A percentile compares a stretch with the other conserved stretches of the same genome.
phyloP scores from a whole-genome alignment of 2,797 vertebrate genomes.

The Cyclura pinguis region DNA sequence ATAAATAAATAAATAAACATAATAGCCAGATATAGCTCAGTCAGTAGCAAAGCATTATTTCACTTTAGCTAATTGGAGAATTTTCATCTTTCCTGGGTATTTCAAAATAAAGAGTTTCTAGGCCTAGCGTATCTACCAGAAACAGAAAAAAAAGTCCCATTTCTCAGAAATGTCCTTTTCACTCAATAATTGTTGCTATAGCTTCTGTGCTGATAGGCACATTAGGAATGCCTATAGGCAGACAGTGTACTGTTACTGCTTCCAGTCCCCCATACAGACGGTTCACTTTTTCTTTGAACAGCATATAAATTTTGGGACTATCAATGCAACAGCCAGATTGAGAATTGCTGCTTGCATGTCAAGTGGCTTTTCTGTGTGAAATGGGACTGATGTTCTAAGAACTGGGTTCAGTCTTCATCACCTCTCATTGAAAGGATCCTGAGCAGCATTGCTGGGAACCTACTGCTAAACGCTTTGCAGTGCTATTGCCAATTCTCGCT shows the following conservation, averaged over 20 bases:
- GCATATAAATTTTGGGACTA: background rate
- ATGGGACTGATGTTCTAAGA: background rate
- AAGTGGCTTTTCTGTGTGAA: background rate
- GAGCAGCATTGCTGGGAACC: background rate
- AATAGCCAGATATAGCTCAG: background rate
- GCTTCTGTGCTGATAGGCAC: constrained; percentile 3
- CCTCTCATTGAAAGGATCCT: background rate
- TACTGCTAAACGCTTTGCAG: background rate
- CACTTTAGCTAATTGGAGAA: background rate
- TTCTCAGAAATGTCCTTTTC: background rate
- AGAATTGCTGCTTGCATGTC: background rate
- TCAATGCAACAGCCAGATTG: background rate
- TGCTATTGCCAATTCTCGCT: background rate
- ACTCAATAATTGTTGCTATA: background rate
- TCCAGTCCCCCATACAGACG: background rate
- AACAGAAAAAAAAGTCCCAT: background rate
- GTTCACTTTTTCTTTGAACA: accelerated
- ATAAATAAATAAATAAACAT: background rate
- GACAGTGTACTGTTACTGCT: background rate
- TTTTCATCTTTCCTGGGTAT: background rate
- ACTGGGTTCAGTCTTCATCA: background rate
- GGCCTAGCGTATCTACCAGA: background rate
- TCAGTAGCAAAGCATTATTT: background rate
- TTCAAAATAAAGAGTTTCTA: background rate
- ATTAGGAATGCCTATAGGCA: background rate